A percentile compares a stretch with the other conserved stretches of the same genome.
These are phyloP conservation scores for Caenorhabditis drosophilae DNA, from an alignment of 2,888 invertebrate species.

Conservation along the genomic window DNA sequence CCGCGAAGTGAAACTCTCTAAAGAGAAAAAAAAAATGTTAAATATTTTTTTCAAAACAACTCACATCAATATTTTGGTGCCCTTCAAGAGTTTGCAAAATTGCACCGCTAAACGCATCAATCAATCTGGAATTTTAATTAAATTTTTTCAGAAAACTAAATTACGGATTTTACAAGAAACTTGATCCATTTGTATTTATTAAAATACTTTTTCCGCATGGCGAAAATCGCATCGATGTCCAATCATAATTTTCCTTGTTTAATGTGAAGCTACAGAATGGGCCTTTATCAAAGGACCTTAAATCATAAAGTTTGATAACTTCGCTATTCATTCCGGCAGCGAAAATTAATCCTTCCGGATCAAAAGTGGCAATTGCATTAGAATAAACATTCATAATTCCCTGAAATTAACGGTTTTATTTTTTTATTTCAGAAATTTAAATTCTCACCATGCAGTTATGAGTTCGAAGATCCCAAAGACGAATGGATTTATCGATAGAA, in stretches of 20 bases:
- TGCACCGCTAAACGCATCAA: conserved; percentile 28
- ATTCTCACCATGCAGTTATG: conserved; percentile 79
- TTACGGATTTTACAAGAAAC: too few relatives aligned
- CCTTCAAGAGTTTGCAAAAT: conserved; percentile 30
- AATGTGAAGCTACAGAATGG: conserved; percentile 7
- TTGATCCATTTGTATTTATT: conserved; percentile 88
- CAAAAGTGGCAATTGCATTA: conserved; percentile 81
- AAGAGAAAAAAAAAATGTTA: not conserved
- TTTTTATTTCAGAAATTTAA: not conserved
- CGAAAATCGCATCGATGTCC: conserved; percentile 48
- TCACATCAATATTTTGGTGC: conserved; percentile 35
- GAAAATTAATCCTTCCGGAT: conserved; percentile 83
- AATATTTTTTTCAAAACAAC: not conserved
- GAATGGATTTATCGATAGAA: conserved; percentile 91
- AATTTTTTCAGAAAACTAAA: too few relatives aligned
- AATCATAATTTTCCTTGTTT: conserved; percentile 7
- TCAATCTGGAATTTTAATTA: not conserved
- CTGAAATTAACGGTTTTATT: not conserved
- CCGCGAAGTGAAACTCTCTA: conserved; percentile 10
- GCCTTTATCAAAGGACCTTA: conserved; percentile 91
- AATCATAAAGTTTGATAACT: conserved; percentile 87
- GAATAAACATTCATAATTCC: conserved; percentile 29
- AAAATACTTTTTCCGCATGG: conserved; percentile 81
- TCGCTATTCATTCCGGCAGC: conserved; percentile 93
- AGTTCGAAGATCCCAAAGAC: conserved; percentile 95